Base-by-base conservation (phyloP, 2,113 vertebrate species). In the Potamarius usumacintae region DNA sequence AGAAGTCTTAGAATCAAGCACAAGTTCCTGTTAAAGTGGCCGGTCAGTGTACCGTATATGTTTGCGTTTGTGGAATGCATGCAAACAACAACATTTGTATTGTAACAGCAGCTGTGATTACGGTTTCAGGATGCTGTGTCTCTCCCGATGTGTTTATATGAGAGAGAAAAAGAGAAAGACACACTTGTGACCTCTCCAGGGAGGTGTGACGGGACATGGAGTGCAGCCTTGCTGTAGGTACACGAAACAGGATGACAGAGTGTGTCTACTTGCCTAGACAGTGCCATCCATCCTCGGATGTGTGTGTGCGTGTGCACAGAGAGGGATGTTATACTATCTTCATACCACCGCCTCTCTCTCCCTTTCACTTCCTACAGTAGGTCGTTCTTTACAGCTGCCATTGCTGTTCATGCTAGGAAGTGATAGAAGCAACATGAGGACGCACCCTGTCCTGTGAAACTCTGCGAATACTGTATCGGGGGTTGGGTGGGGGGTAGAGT, bases 261-360 rank as follows among this genome's bases (percentile, higher is more conserved):
- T 92, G 93, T 94, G 92, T 95, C 93, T 89, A 90, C 91, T 89
- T 87, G 91, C 90, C 93, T 92, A 93, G 94, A 95, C 94, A 92
- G 93, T 91, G 85, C 94, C 93, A 94, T 95, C 93, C 91, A 94
- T 95, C 91, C 92, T 94, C 88, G 84, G 91, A 87, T 92, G 93
- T 77, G 84, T 86, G 76, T 72, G 65, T 12, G 74, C 27, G 12
- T 63, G 84, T 78, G 58, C 55, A 62, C 27, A 63, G n/a, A 34
- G 20, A 58, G n/a, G 87, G 34, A 79, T 67, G 79, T 72, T 86
- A 30, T 85, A 65, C 52, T 57, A 84, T 84, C 65, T 69, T 1
- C 79, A 86, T 18, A 30, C 42, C 72, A 34, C 30, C 57, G 1
- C 57, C n/a, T 78, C 25, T 50, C 7, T 52, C 15, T 63, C 8